Evolutionary conservation across 2,113 vertebrate genomes (phyloP), one percentile per base, ranked within the genome.

Genomic region (Vulpes lagopus): DNA sequence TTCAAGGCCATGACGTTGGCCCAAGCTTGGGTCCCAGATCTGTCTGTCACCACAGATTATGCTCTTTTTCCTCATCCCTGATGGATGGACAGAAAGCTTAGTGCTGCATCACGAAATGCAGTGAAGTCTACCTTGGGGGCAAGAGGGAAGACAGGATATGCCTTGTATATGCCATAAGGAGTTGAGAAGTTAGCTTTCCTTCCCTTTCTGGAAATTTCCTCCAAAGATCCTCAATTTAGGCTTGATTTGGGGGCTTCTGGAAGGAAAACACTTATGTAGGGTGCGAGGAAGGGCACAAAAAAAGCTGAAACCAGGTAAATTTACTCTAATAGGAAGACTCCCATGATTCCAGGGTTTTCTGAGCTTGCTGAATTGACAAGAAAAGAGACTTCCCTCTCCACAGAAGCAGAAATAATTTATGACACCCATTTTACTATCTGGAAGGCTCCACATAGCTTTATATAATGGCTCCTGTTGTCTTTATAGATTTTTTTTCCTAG

Each of bases 371-470:
- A 78, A 85, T 71, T 84, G 69, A 78, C 35, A 55, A 78, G 60
- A 82, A 87, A 90, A 92, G 51, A 91, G 64, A 57, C 53, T 92
- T 69, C 25, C 19, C 57, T 67, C 71, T 89, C 73, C n/a, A 11
- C 4, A 38, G 60, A 94, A 82, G 55, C 64, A 97, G 91, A 78
- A 91, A 92, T 97, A 95, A 97, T 97, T 96, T 95, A 95, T 95
- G 67, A 78, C 59, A 88, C 43, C 91, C 60, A 96, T 94, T 96
- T 98, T 78, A 83, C 95, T 89, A 91, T 91, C 86, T 91, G 78
- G 86, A 97, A 83, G 79, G 30, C n/a, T 94, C 81, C 73, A 80
- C 55, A 93, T 69, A 86, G 67, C 82, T 95, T 93, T 95, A 85
- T 89, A 59, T 96, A 98, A 95, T 93, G 55, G 85, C 67, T 95